Base-by-base conservation (phyloP, 2,888 invertebrate genomes). In the Orthonychiurus folsomi region DNA sequence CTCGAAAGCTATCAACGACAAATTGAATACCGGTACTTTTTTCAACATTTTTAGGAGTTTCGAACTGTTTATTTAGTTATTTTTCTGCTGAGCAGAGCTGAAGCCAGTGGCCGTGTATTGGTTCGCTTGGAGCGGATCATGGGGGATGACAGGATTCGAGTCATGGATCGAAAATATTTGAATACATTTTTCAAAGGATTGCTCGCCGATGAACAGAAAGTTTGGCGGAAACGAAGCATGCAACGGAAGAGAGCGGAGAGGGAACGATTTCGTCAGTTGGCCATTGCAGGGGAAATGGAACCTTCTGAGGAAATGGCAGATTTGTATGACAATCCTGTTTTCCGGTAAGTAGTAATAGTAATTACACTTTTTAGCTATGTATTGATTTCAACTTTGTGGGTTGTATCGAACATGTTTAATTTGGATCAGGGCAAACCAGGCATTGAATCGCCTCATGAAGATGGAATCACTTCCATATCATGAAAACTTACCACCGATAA, bases 341-440 rank as follows among this genome's bases (percentile, higher is more conserved):
- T 56, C 28, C 56, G 56, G 56, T 56, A 3, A 56, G 52, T 20
- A 52, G n/a, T 21, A 12, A 21, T 9, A 56, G 52, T 20, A 52
- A 52, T 21, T 52, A 21, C n/a, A n/a, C 12, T 12, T 12, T 47
- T 47, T 15, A 12, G 48, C 12, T 12, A 47, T 47, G 12, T 15
- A 47, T 15, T 47, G n/a, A n/a, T n/a, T n/a, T n/a, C n/a, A n/a
- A n/a, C n/a, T n/a, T n/a, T n/a, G n/a, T n/a, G n/a, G n/a, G n/a
- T n/a, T n/a, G n/a, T n/a, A n/a, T n/a, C n/a, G n/a, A n/a, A n/a
- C n/a, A n/a, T n/a, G n/a, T n/a, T n/a, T n/a, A n/a, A n/a, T n/a
- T n/a, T n/a, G n/a, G n/a, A n/a, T n/a, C 37, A 56, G 56, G n/a
- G 56, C 28, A 5, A 56, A 56, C 20, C 56, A 37, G 5, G 28